Evolutionary conservation across 2,797 vertebrate species (phyloP).

Genomic region (Cuniculus paca): DNA sequence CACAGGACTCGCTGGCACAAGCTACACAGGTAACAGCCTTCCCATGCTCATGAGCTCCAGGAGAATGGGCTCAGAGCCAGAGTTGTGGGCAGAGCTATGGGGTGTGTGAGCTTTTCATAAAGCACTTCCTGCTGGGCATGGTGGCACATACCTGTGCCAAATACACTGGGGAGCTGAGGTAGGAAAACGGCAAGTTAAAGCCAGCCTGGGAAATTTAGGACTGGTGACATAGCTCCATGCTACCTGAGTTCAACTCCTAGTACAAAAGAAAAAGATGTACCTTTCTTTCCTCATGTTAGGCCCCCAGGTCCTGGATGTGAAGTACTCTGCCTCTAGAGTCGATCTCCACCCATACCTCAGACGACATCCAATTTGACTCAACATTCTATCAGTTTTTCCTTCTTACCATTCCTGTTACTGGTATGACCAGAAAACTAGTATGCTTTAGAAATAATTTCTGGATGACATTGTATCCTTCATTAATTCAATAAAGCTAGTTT

Average conservation of each 20-base stretch:
- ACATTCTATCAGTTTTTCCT: neutral
- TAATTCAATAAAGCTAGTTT: neutral
- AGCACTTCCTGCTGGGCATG: neutral
- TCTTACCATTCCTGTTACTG: neutral
- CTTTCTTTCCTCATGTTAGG: neutral
- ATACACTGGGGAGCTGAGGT: neutral
- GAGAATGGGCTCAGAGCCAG: neutral
- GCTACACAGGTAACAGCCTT: conserved; percentile 93
- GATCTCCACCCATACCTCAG: neutral
- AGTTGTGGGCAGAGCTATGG: neutral
- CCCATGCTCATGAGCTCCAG: rapidly evolving
- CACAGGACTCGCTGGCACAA: conserved; percentile 97
- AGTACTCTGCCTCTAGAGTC: neutral
- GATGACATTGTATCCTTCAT: neutral
- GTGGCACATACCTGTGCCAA: neutral
- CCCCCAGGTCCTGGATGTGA: neutral
- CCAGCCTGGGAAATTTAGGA: neutral
- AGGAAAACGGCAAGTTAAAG: neutral
- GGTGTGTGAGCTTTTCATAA: neutral
- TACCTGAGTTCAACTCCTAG: neutral
- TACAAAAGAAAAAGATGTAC: neutral
- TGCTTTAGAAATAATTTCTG: neutral
- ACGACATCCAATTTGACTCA: neutral
- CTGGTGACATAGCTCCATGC: neutral
- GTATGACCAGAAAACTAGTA: neutral